A percentile compares a stretch with the other conserved stretches of the same genome.
Conservation (phyloP, 2,888 invertebrate genomes). For the Athalia rosae region DNA sequence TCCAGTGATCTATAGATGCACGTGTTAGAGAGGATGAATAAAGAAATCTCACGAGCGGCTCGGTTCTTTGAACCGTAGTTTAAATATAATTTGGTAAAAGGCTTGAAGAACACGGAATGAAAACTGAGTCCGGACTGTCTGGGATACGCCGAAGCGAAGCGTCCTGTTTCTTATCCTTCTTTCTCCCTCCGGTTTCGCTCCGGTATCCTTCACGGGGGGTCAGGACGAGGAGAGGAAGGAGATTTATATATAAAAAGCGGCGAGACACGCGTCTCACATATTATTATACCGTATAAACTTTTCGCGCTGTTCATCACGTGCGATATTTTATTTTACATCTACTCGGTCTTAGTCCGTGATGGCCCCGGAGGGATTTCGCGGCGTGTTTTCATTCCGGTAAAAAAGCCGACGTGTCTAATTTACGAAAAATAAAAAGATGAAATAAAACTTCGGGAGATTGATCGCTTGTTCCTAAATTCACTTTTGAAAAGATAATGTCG, state of each 20-base stretch:
- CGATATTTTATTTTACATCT: too few species aligned
- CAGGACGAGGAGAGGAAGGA: too few species aligned
- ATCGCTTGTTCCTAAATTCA: not conserved
- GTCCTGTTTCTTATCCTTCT: conserved; percentile 19
- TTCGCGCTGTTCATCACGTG: too few species aligned
- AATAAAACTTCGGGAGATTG: not conserved
- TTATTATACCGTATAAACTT: too few species aligned
- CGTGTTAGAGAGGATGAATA: conserved; percentile 9
- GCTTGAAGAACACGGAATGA: conserved; percentile 34
- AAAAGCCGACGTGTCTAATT: too few species aligned
- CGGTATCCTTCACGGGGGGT: conserved; percentile 6
- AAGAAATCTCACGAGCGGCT: conserved; percentile 27
- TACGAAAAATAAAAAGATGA: too few species aligned
- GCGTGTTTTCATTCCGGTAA: too few species aligned
- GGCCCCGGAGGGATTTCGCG: too few species aligned
- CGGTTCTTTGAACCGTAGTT: conserved; percentile 39
- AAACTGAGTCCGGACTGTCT: conserved; percentile 30
- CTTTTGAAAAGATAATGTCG: not conserved
- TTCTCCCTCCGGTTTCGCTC: not conserved
- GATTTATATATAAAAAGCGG: too few species aligned
- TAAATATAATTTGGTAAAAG: conserved; percentile 44
- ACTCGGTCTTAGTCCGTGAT: too few species aligned
- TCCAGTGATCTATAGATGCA: too few species aligned
- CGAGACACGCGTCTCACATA: too few species aligned
- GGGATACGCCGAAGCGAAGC: not conserved